Conservation (phyloP, 2,113 vertebrate species). For the Bettongia penicillata region DNA sequence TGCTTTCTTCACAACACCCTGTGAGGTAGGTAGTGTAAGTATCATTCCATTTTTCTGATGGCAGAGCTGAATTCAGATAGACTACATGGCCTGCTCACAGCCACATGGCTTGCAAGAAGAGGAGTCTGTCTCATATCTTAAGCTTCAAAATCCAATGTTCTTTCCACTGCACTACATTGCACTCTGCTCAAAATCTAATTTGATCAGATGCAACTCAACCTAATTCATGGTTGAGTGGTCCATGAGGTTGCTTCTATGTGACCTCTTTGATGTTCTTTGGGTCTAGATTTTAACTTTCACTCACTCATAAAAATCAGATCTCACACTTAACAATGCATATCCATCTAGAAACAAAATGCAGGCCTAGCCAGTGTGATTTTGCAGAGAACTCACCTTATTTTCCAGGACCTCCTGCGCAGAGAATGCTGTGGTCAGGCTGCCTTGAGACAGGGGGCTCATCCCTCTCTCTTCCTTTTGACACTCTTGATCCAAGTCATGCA, state of each 20-base stretch:
- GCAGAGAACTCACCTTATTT: slow-evolving; percentile 86
- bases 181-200: background rate
- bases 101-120: background rate
- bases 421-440: slow-evolving; percentile 81
- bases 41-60: background rate
- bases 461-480: slow-evolving; percentile 82
- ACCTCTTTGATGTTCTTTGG: background rate
- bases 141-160: background rate
- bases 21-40: background rate
- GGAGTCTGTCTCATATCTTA: background rate
- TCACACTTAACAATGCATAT: background rate
- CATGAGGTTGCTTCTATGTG: background rate
- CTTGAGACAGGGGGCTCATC: slow-evolving; percentile 81
- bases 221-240: background rate
- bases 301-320: background rate
- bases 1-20: slow-evolving; percentile 1
- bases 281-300: background rate
- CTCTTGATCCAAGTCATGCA: slow-evolving; percentile 81
- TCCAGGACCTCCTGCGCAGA: slow-evolving; percentile 80
- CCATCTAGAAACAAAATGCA: background rate
- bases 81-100: background rate
- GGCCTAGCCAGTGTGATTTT: background rate
- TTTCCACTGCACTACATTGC: background rate
- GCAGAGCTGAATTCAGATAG: background rate
- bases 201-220: background rate